phyloP scores from a whole-genome alignment of 2,113 vertebrate species.

The Mirza zaza region DNA sequence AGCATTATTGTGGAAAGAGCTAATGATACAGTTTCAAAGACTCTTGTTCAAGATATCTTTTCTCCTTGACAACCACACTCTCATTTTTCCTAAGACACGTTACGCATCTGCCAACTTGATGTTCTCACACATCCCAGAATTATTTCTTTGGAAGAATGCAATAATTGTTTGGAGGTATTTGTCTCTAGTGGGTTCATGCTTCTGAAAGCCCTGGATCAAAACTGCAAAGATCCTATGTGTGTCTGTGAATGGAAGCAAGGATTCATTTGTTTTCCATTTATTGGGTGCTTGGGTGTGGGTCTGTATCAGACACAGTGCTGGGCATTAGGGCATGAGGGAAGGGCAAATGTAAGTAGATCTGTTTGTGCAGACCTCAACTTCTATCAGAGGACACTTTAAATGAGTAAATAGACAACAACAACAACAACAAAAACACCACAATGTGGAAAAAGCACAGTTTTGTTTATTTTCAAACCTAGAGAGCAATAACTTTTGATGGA shows the following conservation, averaged over 20 bases:
- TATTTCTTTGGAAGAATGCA: constrained; percentile 38
- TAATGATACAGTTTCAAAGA: not conserved
- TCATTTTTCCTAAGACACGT: constrained; percentile 14
- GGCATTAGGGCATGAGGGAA: not conserved
- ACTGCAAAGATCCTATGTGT: not conserved
- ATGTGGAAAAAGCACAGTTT: not conserved
- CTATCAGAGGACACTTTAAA: not conserved
- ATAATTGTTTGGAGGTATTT: constrained; percentile 27
- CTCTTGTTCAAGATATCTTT: not conserved
- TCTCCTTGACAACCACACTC: constrained; percentile 54
- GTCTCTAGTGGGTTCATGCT: not conserved
- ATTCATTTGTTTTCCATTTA: not conserved
- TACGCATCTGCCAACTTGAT: not conserved
- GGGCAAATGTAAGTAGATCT: not conserved
- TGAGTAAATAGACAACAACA: not conserved
- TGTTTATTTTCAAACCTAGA: constrained; percentile 12
- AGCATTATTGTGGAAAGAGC: not conserved
- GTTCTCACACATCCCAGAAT: not conserved
- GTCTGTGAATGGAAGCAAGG: not conserved
- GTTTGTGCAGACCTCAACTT: not conserved
- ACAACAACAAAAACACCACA: not conserved
- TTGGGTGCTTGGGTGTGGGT: not conserved
- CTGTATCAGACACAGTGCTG: not conserved
- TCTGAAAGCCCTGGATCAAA: not conserved
- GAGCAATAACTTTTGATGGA: not conserved